Conservation (phyloP, 2,888 invertebrate species). For the Geophilus truncorum region DNA sequence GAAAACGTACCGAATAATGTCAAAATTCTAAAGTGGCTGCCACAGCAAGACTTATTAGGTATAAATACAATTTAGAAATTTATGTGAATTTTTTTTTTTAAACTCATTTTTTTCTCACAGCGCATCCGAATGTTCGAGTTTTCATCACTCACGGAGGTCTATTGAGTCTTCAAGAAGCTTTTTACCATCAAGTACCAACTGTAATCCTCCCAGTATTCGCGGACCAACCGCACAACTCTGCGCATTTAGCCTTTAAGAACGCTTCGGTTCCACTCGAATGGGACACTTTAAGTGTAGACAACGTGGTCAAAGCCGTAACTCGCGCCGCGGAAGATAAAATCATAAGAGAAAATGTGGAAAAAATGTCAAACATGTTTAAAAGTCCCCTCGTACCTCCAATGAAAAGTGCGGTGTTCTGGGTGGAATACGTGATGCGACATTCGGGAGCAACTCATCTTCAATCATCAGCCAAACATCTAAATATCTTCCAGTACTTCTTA, state of each 20-base stretch:
- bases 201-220: neutral
- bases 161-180: slow-evolving; percentile 1
- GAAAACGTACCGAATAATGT: slow-evolving; percentile 5
- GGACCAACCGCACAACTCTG: neutral
- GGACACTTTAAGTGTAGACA: neutral
- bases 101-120: neutral
- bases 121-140: neutral
- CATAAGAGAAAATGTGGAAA: neutral
- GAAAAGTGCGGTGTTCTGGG: neutral
- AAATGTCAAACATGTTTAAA: neutral
- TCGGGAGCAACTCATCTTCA: neutral
- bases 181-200: neutral
- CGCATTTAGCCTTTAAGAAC: neutral
- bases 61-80: neutral
- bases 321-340: neutral
- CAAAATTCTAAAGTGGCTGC: neutral
- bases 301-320: neutral
- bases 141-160: slow-evolving; percentile 26
- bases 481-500: neutral
- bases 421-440: slow-evolving; percentile 1
- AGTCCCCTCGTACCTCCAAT: neutral
- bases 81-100: too few relatives aligned
- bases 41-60: slow-evolving; percentile 25
- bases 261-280: neutral
- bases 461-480: neutral